phyloP scores from a whole-genome alignment of 2,797 vertebrate species.

The Huso huso region DNA sequence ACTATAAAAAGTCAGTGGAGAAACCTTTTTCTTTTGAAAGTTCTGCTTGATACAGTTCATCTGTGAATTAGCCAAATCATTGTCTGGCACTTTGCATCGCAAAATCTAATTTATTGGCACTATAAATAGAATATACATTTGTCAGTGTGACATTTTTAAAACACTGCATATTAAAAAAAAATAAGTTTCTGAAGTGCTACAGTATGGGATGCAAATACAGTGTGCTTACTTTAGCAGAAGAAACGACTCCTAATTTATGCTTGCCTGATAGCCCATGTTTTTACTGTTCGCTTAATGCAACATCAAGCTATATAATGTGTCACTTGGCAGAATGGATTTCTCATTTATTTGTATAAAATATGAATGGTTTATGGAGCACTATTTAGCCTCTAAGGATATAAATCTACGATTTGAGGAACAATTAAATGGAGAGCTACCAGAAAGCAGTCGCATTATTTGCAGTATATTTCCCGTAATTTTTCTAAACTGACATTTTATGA shows the following conservation, averaged over 20 bases:
- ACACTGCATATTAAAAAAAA: too few relatives aligned
- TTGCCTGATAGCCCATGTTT: neutral
- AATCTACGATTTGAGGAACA: constrained; percentile 73
- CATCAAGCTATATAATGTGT: constrained; percentile 11
- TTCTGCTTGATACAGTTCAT: neutral
- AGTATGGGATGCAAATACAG: too few relatives aligned
- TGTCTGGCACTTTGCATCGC: neutral
- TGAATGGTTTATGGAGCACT: constrained; percentile 69
- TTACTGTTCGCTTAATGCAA: neutral
- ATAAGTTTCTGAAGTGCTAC: too few relatives aligned
- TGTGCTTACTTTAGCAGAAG: neutral
- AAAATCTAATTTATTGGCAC: neutral
- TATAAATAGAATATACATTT: neutral
- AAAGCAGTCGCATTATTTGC: constrained; percentile 73
- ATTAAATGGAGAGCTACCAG: constrained; percentile 78
- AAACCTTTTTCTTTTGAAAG: neutral
- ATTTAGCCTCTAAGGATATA: constrained; percentile 71
- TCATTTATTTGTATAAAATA: constrained; percentile 59
- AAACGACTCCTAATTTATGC: constrained; percentile 2
- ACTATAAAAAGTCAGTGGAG: neutral
- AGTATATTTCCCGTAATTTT: constrained; percentile 71
- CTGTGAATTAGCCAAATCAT: neutral
- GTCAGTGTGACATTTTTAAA: too few relatives aligned
- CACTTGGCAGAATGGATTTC: constrained; percentile 53
- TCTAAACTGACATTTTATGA: constrained; percentile 80